These are phyloP conservation scores for Anolis apletophallus DNA, from an alignment of 2,797 vertebrate genomes.

Conservation along the genomic window DNA sequence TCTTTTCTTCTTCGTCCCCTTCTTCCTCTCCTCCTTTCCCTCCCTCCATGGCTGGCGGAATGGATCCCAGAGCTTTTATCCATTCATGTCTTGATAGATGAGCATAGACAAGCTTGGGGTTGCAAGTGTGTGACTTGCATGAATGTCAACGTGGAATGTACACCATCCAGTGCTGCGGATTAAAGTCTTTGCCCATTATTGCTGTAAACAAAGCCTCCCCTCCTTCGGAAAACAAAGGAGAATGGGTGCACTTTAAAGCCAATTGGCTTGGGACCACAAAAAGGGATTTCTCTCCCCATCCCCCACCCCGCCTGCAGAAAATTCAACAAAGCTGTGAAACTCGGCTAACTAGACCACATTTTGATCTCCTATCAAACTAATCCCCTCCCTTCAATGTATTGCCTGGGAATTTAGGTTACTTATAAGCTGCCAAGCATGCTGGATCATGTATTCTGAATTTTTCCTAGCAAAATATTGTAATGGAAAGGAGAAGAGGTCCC, in stretches of 20 bases:
- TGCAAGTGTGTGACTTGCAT: slow-evolving; percentile 14
- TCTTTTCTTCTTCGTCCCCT: accelerated
- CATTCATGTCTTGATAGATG: slow-evolving; percentile 22
- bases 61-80: slow-evolving; percentile 16
- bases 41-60: background rate
- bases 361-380: background rate
- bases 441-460: background rate
- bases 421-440: background rate
- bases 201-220: background rate
- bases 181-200: slow-evolving; percentile 1
- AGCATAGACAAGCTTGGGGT: slow-evolving; percentile 31
- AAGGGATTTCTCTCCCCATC: background rate
- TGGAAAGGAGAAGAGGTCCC: background rate
- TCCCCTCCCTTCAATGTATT: background rate
- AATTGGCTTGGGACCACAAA: slow-evolving; percentile 2
- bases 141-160: slow-evolving; percentile 20
- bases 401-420: background rate
- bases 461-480: background rate
- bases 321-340: background rate
- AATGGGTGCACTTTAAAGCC: background rate
- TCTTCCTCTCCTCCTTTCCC: background rate
- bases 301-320: background rate
- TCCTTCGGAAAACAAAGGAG: background rate
- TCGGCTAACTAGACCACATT: background rate
- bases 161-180: background rate